Conservation (phyloP, 2,113 vertebrate species). For the Dasyornis broadbenti region DNA sequence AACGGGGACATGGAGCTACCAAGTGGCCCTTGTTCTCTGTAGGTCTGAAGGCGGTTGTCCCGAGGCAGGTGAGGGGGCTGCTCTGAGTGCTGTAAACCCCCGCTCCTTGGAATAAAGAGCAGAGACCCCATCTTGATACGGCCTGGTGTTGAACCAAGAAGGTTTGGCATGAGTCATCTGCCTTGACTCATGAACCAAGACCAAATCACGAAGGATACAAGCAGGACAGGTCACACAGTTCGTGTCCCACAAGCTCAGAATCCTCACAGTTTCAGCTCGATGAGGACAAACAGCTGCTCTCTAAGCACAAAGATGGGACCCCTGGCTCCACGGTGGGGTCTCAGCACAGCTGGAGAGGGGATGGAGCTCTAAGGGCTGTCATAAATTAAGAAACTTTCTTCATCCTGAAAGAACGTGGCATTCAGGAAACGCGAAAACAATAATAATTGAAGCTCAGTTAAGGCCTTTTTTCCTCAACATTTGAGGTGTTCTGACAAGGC, state of each 20-base stretch:
- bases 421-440: neutral
- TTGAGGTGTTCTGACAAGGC: neutral
- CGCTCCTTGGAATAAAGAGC: neutral
- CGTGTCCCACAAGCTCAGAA: neutral
- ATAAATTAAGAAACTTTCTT: neutral
- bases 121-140: neutral
- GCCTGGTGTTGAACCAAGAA: neutral
- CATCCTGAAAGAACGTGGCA: rapidly evolving
- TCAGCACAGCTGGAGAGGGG: neutral
- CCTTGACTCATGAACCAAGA: neutral
- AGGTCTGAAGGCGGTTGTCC: neutral
- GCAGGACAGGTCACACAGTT: neutral
- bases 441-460: neutral
- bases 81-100: neutral
- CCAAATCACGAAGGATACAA: neutral
- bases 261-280: neutral
- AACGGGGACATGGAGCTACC: neutral
- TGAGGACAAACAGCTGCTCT: neutral
- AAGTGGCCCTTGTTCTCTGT: neutral
- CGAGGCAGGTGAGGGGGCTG: neutral
- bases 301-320: neutral
- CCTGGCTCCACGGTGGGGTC: neutral
- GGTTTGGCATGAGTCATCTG: neutral
- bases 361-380: neutral
- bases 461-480: neutral